These are phyloP conservation scores for Balaenoptera acutorostrata DNA, from an alignment of 2,113 vertebrate species.

Conservation along the genomic window DNA sequence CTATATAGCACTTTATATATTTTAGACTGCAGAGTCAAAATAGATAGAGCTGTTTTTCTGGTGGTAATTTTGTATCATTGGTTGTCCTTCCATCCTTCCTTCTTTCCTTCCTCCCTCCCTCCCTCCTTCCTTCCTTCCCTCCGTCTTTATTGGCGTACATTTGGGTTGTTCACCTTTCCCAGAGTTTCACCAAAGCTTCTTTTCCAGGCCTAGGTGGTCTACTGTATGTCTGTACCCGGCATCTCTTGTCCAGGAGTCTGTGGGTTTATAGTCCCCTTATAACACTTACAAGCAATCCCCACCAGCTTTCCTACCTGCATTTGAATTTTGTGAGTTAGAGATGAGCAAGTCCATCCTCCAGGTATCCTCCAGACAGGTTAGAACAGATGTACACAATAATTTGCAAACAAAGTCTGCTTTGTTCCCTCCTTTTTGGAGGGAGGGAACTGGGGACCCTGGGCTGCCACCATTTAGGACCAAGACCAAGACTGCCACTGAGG, in stretches of 20 bases:
- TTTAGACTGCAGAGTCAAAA: background rate
- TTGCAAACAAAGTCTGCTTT: background rate
- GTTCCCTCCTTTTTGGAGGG: background rate
- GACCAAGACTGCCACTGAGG: background rate
- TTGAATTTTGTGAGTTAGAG: background rate
- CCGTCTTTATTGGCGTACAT: background rate
- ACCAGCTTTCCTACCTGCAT: background rate
- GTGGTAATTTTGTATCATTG: background rate
- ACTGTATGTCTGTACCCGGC: background rate
- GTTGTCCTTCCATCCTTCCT: background rate
- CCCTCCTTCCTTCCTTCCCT: rapidly evolving
- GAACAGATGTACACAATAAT: background rate
- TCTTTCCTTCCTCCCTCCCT: rapidly evolving
- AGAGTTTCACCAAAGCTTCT: background rate
- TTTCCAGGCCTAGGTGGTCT: background rate
- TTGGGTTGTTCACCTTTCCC: background rate
- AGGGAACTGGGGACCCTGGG: background rate
- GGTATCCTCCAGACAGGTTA: background rate
- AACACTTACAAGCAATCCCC: background rate
- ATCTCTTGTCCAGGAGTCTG: background rate
- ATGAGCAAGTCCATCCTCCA: background rate
- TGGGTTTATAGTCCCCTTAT: background rate
- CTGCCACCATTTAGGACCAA: background rate
- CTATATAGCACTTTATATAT: background rate
- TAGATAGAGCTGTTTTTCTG: background rate